Conservation (phyloP, 2,888 invertebrate genomes). For the Leptopterna dolabrata region DNA sequence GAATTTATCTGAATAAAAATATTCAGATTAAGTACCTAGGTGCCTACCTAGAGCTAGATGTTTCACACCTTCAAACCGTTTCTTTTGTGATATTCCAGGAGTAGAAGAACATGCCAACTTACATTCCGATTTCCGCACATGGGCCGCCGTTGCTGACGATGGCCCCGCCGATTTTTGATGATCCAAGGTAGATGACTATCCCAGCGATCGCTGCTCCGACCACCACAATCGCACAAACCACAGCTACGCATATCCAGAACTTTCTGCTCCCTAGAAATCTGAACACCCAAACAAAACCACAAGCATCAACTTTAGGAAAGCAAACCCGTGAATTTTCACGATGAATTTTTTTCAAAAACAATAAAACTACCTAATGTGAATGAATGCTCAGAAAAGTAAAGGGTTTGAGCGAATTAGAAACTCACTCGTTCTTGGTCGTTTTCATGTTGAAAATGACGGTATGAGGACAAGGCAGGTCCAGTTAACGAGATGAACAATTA, state of each 20-base stretch:
- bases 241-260: constrained; percentile 9
- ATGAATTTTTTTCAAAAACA: background rate
- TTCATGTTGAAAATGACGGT: constrained; percentile 26
- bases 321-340: background rate
- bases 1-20: too few relatives aligned
- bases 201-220: constrained; percentile 3
- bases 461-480: constrained; percentile 6
- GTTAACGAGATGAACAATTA: constrained; percentile 33
- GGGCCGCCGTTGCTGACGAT: constrained; percentile 67
- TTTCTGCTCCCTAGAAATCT: constrained; percentile 6
- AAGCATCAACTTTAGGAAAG: background rate
- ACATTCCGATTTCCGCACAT: constrained; percentile 67
- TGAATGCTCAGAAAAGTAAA: background rate
- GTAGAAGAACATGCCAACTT: constrained; percentile 45
- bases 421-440: background rate
- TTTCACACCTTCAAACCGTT: too few relatives aligned
- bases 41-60: too few relatives aligned
- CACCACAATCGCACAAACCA: constrained; percentile 3
- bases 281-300: background rate
- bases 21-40: too few relatives aligned
- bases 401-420: background rate
- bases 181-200: background rate
- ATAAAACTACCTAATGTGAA: background rate
- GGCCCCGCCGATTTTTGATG: constrained; percentile 63
- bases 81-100: too few relatives aligned